Base-by-base conservation (phyloP, 2,797 vertebrate genomes). In the Myotis pilosus region DNA sequence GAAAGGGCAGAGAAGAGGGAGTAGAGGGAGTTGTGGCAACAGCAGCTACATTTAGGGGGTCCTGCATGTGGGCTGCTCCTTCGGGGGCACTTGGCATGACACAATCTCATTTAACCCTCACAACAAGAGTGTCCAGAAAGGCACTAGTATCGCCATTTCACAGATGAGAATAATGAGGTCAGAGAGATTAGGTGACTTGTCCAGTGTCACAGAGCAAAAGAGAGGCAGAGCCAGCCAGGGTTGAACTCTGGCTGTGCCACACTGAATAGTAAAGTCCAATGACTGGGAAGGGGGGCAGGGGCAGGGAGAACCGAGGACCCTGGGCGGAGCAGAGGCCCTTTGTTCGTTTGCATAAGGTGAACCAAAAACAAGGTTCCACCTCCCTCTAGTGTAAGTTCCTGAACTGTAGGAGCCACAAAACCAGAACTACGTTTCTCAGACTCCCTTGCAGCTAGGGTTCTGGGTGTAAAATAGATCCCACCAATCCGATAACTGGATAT, bases 401-500 rank as follows among this genome's bases (percentile, higher is more conserved):
- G 44, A 30, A 36, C 68, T 49, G 7, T 49, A 71, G 60, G 51
- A 69, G n/a, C 62, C 30, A 13, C 44, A 10, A 17, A 20, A 20
- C 20, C n/a, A 38, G 81, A 75, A 33, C 53, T 13, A 6, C 11
- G 5, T 55, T 71, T 91, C n/a, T 53, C n/a, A 75, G 68, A 90
- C 49, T 60, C 51, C 60, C 51, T 69, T 76, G 82, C 76, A 87
- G 82, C 76, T 82, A 38, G 62, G 53, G 47, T n/a, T 53, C 91
- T 64, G 30, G 44, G 76, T 23, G 13, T 33, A 64, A 53, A 38
- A 8, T 28, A 60, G 62, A 6, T 62, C 53, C 62, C 89, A 71
- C 53, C 44, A 60, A 16, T 53, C 49, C 17, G 33, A 22, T 12
- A 36, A 75, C 41, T 44, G 33, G 38, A 60, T 20, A 36, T 49